Percentiles rank a stretch among this genome's conserved stretches.
Evolutionary conservation across 2,113 vertebrate species (phyloP).

Genomic region (Eurypyga helias): DNA sequence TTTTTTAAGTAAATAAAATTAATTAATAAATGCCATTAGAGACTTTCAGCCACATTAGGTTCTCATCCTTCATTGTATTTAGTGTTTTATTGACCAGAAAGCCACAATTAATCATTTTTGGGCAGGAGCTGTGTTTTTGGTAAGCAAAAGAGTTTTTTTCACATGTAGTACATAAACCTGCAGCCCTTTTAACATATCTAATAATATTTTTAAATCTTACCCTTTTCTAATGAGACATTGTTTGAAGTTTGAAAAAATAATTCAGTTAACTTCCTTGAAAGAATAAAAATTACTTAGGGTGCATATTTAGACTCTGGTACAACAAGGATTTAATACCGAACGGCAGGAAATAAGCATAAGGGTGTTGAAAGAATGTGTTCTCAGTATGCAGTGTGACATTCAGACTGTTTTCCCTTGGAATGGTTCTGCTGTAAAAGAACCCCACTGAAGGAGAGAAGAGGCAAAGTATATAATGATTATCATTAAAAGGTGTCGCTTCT

Average conservation of each 20-base stretch:
- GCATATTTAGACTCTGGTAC: neutral
- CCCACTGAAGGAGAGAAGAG: neutral
- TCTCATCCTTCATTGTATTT: constrained; percentile 52
- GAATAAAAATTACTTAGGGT: neutral
- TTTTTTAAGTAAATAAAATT: neutral
- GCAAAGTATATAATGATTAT: neutral
- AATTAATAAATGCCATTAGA: neutral
- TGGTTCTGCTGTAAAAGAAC: neutral
- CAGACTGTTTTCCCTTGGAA: neutral
- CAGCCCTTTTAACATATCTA: neutral
- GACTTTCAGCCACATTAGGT: neutral
- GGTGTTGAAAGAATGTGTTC: neutral
- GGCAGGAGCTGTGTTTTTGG: neutral
- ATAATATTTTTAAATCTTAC: neutral
- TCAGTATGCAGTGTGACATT: neutral
- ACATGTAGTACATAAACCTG: neutral
- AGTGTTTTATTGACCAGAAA: constrained; percentile 51
- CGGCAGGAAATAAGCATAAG: neutral
- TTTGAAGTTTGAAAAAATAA: neutral
- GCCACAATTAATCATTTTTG: constrained; percentile 20
- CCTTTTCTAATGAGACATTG: neutral
- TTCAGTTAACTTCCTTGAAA: neutral
- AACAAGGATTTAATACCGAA: neutral
- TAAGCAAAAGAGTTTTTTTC: neutral
- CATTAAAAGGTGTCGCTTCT: constrained; percentile 35